These are phyloP conservation scores for Corella eumyota DNA, from an alignment of 23 tunicate species.

Conservation along the genomic window DNA sequence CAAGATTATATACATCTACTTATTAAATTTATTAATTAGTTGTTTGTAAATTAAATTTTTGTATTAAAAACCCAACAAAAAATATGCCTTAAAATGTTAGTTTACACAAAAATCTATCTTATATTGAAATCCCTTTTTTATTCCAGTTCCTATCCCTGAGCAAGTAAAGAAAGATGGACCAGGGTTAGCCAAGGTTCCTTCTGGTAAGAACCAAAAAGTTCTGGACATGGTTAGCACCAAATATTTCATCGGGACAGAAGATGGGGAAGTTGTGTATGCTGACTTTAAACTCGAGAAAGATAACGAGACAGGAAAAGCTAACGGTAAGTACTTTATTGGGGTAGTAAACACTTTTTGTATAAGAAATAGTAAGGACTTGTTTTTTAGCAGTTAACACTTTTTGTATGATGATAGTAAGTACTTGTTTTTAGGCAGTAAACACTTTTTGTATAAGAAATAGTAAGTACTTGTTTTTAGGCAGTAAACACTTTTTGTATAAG, in stretches of 20 bases:
- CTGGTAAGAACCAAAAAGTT: conserved; percentile 50
- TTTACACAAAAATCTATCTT: no score
- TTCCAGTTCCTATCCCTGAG: conserved; percentile 6
- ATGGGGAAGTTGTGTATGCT: conserved; percentile 74
- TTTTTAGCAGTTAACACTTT: not conserved
- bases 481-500: no score
- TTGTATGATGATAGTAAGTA: no score
- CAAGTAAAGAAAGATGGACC: conserved; percentile 17
- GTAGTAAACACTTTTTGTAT: not conserved
- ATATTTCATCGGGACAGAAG: conserved; percentile 86
- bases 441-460: no score
- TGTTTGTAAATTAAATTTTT: no score
- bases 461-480: no score
- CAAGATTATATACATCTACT: no score
- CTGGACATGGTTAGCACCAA: conserved; percentile 21
- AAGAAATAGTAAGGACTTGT: not conserved
- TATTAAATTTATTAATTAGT: no score
- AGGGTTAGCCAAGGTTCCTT: conserved; percentile 26
- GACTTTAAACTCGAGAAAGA: conserved; percentile 84
- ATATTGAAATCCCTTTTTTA: no score
- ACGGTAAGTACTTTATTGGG: conserved; percentile 18
- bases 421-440: no score
- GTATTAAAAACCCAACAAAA: no score
- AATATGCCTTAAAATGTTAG: no score
- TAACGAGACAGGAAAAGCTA: conserved; percentile 73